Percentiles rank a stretch among this genome's conserved stretches.
Conservation (phyloP, 2,113 vertebrate species). For the Prinia subflava region DNA sequence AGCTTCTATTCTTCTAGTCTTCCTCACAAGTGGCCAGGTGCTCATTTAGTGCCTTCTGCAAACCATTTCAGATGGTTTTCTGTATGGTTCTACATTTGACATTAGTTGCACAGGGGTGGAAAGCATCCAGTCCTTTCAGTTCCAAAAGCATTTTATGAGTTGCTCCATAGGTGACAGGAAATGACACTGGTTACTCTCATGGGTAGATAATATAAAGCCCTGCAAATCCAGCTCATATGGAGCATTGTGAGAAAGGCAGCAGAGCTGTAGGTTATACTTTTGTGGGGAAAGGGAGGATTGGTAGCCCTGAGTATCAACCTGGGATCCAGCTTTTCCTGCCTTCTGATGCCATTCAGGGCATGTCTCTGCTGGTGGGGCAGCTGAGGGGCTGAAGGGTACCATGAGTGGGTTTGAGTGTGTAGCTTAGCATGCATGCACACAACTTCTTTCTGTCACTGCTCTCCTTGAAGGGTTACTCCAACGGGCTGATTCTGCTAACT, state of each 20-base stretch:
- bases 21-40: no score
- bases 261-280: neutral
- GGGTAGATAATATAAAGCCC: neutral
- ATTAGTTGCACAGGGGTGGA: neutral
- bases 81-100: neutral
- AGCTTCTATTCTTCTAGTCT: neutral
- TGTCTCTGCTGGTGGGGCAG: neutral
- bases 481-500: neutral
- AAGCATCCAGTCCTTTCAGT: neutral
- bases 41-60: neutral
- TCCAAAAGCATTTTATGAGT: neutral
- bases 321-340: neutral
- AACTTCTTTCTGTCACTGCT: neutral
- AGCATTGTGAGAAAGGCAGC: fast-evolving
- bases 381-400: neutral
- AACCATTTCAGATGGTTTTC: neutral
- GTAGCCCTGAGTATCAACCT: neutral
- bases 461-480: neutral
- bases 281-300: neutral
- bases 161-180: neutral
- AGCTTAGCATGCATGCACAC: fast-evolving
- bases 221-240: fast-evolving
- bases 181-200: fast-evolving
- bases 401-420: fast-evolving
- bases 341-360: neutral